These are phyloP conservation scores for Bradypus variegatus DNA, from an alignment of 2,797 vertebrate genomes.

Conservation along the genomic window DNA sequence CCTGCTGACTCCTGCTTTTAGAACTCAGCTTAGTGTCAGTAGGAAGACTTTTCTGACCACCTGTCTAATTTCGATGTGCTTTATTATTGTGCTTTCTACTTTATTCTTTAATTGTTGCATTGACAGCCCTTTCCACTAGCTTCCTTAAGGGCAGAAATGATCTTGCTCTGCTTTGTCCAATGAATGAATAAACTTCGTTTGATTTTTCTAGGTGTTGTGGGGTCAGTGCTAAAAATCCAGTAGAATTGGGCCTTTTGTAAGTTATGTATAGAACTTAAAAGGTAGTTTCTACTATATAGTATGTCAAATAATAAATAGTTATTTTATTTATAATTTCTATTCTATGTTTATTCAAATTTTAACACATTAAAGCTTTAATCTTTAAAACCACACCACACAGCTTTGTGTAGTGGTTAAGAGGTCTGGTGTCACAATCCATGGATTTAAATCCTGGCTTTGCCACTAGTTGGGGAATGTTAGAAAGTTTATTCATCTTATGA, in stretches of 20 bases:
- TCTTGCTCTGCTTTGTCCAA: neutral
- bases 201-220: neutral
- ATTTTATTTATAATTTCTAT: neutral
- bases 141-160: neutral
- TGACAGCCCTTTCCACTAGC: neutral
- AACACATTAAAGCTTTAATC: neutral
- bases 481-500: neutral
- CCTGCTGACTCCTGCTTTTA: too few relatives aligned
- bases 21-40: too few relatives aligned
- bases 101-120: neutral
- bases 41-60: neutral
- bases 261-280: neutral
- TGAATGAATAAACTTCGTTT: neutral
- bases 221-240: neutral
- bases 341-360: conserved; percentile 11
- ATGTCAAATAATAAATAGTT: neutral
- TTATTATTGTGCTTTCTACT: neutral
- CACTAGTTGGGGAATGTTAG: neutral
- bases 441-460: neutral
- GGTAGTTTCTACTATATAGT: neutral
- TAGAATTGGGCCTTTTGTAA: neutral
- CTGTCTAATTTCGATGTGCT: neutral
- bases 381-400: neutral
- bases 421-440: neutral
- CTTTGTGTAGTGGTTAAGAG: neutral